Base-by-base conservation (phyloP, 1,140 invertebrate species). In the Drosophila kikkawai region DNA sequence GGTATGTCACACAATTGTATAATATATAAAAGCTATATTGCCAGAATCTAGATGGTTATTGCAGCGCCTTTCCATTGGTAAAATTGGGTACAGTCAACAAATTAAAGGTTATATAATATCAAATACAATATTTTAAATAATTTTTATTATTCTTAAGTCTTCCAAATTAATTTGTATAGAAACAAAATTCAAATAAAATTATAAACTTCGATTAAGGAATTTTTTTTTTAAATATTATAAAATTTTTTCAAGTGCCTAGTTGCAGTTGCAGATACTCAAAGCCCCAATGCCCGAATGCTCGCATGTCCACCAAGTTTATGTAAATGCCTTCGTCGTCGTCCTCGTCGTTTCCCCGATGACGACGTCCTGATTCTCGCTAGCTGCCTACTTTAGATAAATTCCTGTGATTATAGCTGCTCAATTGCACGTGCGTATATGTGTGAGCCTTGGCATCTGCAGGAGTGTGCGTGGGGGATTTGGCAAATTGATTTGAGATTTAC, bases 331-430 rank as follows among this genome's bases (percentile, higher is more conserved):
- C 66, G 44, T 48, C 45, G 17, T 22, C 44, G 44, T 50, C 53
- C n/a, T 45, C 66, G 34, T 75, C 51, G 42, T 64, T 58, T 22
- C 42, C 42, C 47, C 66, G 55, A 75, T 56, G 53, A 64, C 56
- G 61, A 71, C 64, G 44, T 74, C 48, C 64, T 84, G 63, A 75
- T 79, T 65, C 79, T 55, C 56, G 65, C 78, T 75, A 64, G 56
- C 69, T 51, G 66, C 68, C 80, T 81, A 74, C 74, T 84, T 90
- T 84, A 84, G 80, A 88, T 88, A 88, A 90, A 88, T 79, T 88
- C 84, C 84, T 78, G 77, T 88, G 84, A 87, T 87, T 87, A 87
- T 80, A 75, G 87, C 77, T 88, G 80, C 84, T 88, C 84, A 83
- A 88, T 84, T 87, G 84, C 84, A 88, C 84, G 84, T 83, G 41